Percentiles rank a stretch among this genome's conserved stretches.
Conservation (phyloP, 2,113 vertebrate genomes). For the Sylvia atricapilla region DNA sequence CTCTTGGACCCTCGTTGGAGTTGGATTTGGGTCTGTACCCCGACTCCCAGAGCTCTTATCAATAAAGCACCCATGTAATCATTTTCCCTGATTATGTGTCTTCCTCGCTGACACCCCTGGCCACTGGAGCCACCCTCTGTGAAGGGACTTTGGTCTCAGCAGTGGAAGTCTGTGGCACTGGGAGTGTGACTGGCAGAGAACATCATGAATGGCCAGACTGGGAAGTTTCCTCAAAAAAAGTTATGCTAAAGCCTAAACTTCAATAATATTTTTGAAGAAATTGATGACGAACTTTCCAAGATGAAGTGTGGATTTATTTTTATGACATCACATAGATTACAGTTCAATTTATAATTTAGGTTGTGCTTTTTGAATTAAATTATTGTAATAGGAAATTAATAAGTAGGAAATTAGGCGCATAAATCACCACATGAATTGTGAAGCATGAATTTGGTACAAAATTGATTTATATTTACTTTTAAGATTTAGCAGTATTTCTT, state of each 20-base stretch:
- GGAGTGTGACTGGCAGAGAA: neutral
- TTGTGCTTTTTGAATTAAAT: neutral
- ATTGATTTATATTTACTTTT: neutral
- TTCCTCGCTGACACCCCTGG: neutral
- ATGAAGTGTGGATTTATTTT: neutral
- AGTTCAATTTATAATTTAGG: neutral
- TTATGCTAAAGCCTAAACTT: neutral
- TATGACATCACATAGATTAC: neutral
- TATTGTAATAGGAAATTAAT: neutral
- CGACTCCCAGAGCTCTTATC: no score
- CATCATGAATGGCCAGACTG: neutral
- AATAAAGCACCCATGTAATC: no score
- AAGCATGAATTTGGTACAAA: neutral
- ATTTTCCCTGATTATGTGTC: no score
- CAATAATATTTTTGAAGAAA: neutral
- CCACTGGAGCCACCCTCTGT: fast-evolving
- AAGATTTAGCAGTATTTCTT: neutral
- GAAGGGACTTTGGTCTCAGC: neutral
- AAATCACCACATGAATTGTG: neutral
- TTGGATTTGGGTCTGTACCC: no score
- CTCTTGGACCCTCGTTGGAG: no score
- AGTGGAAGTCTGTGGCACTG: no score
- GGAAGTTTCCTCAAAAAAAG: neutral
- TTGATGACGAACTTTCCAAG: neutral
- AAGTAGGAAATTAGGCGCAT: neutral